Conservation (phyloP, 2,113 vertebrate species). For the Antechinus stuartii region DNA sequence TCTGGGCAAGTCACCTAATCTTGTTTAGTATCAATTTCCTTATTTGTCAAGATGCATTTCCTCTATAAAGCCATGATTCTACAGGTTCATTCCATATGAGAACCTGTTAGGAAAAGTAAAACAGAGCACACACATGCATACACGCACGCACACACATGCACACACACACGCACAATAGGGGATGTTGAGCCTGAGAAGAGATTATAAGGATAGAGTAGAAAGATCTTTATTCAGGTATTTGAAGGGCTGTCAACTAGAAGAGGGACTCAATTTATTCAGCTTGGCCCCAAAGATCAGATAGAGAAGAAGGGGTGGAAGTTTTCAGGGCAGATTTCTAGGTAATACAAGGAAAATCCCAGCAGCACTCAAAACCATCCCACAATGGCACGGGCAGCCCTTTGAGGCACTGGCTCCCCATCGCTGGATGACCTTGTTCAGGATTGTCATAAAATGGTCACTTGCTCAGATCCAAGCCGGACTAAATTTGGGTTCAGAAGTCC, state of each 20-base stretch:
- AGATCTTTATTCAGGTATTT: neutral
- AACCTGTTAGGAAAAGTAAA: neutral
- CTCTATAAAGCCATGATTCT: neutral
- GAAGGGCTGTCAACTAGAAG: neutral
- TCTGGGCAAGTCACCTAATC: neutral
- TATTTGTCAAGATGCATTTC: neutral
- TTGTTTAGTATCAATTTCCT: neutral
- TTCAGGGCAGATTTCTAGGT: neutral
- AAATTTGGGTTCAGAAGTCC: neutral
- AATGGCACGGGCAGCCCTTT: neutral
- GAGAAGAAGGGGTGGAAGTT: neutral
- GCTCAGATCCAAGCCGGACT: neutral
- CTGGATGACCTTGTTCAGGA: neutral
- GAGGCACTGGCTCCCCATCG: neutral
- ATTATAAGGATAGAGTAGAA: neutral
- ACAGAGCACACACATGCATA: too few species aligned
- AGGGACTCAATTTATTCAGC: neutral
- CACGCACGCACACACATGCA: too few species aligned
- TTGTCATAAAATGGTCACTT: neutral
- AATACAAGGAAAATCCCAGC: neutral
- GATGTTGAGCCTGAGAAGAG: neutral
- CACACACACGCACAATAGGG: too few species aligned
- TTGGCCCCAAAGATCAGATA: neutral
- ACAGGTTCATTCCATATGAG: neutral
- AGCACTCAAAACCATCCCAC: neutral